Percentiles rank a stretch among this genome's conserved stretches.
Evolutionary conservation across 2,797 vertebrate species (phyloP).

Genomic region (Neopelma chrysocephalum): DNA sequence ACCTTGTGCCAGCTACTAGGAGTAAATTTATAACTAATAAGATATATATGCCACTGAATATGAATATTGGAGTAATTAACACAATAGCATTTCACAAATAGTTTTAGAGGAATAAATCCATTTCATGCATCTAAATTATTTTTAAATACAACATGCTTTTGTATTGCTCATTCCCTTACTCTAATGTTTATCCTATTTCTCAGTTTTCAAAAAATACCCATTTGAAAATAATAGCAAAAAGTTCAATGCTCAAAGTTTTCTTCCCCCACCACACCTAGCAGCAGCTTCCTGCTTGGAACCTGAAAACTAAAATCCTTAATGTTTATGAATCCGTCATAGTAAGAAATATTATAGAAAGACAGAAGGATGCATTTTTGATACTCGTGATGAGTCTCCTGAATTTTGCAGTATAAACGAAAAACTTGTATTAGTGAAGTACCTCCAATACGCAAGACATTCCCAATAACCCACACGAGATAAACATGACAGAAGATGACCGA

Average conservation of each 20-base stretch:
- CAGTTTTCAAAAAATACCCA: not conserved
- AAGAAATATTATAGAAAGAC: not conserved
- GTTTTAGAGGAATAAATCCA: not conserved
- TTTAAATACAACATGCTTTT: not conserved
- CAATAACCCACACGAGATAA: not conserved
- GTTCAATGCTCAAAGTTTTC: not conserved
- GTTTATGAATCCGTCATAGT: not conserved
- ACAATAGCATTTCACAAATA: not conserved
- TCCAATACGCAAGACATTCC: not conserved
- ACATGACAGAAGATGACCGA: not conserved
- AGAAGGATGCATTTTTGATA: not conserved
- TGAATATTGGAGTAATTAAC: not conserved
- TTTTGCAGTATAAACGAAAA: not conserved
- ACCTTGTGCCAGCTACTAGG: not conserved
- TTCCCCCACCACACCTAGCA: not conserved
- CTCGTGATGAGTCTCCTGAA: not conserved
- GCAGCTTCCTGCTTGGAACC: not conserved
- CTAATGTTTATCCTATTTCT: not conserved
- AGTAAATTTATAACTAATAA: not conserved
- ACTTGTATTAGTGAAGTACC: not conserved
- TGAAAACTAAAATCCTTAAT: not conserved
- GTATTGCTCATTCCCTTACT: not conserved
- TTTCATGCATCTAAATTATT: not conserved
- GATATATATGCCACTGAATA: not conserved
- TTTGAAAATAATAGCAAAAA: not conserved